Percentiles rank a stretch among this genome's conserved stretches.
Conservation (phyloP, 2,888 invertebrate genomes). For the Lissonota sp. region DNA sequence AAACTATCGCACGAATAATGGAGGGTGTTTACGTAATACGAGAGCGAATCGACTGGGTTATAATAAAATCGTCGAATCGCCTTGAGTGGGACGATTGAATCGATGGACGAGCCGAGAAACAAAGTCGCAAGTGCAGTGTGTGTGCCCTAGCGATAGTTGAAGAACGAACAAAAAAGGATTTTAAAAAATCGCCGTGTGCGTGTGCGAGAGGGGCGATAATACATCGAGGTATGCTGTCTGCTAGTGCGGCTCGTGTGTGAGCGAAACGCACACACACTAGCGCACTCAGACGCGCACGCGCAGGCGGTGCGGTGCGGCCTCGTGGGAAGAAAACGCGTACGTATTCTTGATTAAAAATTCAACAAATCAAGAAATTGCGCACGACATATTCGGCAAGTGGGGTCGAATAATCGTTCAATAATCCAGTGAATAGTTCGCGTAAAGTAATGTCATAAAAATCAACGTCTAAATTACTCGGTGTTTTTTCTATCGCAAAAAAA, state of each 20-base stretch:
- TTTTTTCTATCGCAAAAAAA: neutral
- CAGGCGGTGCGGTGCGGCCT: slow-evolving; percentile 36
- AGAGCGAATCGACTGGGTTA: slow-evolving; percentile 67
- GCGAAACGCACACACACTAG: slow-evolving; percentile 8
- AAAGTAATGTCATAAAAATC: neutral
- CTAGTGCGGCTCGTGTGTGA: slow-evolving; percentile 48
- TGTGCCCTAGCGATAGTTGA: neutral
- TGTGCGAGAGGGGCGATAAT: slow-evolving; percentile 33
- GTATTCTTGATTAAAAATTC: too few species aligned
- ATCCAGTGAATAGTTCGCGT: neutral
- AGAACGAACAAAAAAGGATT: slow-evolving; percentile 6
- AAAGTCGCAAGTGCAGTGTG: slow-evolving; percentile 40
- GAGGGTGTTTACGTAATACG: slow-evolving; percentile 80
- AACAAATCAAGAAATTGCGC: too few species aligned
- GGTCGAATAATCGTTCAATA: too few species aligned
- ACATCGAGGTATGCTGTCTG: slow-evolving; percentile 61
- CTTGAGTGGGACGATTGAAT: slow-evolving; percentile 42
- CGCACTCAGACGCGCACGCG: slow-evolving; percentile 9
- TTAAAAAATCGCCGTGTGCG: slow-evolving; percentile 47
- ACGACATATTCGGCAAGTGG: neutral
- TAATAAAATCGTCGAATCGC: slow-evolving; percentile 59
- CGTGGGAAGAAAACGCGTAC: slow-evolving; percentile 11
- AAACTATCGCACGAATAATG: slow-evolving; percentile 74
- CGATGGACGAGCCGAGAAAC: slow-evolving; percentile 51
- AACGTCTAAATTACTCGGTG: neutral